Evolutionary conservation across 2,888 invertebrate species (phyloP), one percentile per base, ranked within the genome.

Genomic region (Cataglyphis cursor): DNA sequence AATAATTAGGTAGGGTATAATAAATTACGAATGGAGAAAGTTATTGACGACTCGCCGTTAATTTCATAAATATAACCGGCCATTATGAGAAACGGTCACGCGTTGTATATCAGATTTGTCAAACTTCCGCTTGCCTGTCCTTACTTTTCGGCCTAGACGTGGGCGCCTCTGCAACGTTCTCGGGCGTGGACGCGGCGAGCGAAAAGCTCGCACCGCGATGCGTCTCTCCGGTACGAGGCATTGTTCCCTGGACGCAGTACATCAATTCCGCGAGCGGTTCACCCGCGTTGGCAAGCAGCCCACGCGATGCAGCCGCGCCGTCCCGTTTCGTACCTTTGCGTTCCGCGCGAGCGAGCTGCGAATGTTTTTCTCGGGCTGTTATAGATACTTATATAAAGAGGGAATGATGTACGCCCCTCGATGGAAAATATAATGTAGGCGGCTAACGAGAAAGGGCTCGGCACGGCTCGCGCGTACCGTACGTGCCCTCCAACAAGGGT

Each of bases 371-470:
- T 92, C 93, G 92, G 87, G 91, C 92, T 92, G 93, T 93, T 94
- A 93, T 92, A 93, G 92, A 94, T 94, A 93, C 93, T 93, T 92
- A 93, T 92, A 93, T 94, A 91, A 93, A 92, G 93, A 92, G 91
- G 89, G 91, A 93, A 94, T 94, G 94, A 94, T 94, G 93, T 93
- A 94, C 93, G 93, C 91, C 90, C 89, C 91, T 92, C 94, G 91
- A 93, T 94, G 91, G 93, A 92, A 94, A 94, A 94, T 94, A 94
- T 94, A 94, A 94, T 93, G 94, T 94, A 92, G 94, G 93, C 94
- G 94, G 94, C 92, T 94, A 94, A 94, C 94, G 94, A 94, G 93
- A 94, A 94, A 94, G 93, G 92, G 91, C 89, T 90, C 86, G 83
- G 86, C 88, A 83, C 88, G 81, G 87, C 87, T 84, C 72, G 65